These are phyloP conservation scores for Formica aserva DNA, from an alignment of 2,888 invertebrate genomes.

Conservation along the genomic window DNA sequence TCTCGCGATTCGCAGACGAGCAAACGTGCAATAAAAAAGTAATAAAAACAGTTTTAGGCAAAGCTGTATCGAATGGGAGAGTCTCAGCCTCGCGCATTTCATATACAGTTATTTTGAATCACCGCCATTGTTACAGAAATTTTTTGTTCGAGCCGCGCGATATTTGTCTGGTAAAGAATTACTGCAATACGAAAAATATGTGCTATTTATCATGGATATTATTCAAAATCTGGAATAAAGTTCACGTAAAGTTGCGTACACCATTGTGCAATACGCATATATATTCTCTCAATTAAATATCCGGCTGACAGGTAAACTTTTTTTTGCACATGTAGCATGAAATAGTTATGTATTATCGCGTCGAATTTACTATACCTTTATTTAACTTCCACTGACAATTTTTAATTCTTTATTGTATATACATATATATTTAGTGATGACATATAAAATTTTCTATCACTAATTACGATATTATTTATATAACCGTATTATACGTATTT, in stretches of 20 bases:
- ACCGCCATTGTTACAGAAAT: conserved; percentile 26
- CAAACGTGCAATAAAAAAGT: conserved; percentile 45
- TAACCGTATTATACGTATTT: background rate
- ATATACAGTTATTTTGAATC: conserved; percentile 43
- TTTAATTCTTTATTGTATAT: background rate
- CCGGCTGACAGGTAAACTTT: background rate
- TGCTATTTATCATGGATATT: conserved; percentile 43
- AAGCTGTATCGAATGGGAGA: conserved; percentile 46
- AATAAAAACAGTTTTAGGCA: conserved; percentile 58
- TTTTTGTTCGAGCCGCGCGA: conserved; percentile 25
- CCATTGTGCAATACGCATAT: background rate
- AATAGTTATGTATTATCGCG: conserved; percentile 2
- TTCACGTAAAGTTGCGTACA: conserved; percentile 6
- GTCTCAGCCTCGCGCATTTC: conserved; percentile 35
- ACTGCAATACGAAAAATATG: conserved; percentile 43
- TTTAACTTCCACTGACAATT: background rate
- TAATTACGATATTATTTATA: background rate
- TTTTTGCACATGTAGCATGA: background rate
- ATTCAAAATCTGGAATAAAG: conserved; percentile 16
- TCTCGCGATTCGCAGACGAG: conserved; percentile 32
- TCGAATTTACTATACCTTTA: background rate
- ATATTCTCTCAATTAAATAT: conserved; percentile 26
- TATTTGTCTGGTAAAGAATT: conserved; percentile 28
- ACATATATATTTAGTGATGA: background rate
- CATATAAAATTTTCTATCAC: background rate